Base-by-base conservation (phyloP, 2,113 vertebrate genomes). In the Stegastes partitus region DNA sequence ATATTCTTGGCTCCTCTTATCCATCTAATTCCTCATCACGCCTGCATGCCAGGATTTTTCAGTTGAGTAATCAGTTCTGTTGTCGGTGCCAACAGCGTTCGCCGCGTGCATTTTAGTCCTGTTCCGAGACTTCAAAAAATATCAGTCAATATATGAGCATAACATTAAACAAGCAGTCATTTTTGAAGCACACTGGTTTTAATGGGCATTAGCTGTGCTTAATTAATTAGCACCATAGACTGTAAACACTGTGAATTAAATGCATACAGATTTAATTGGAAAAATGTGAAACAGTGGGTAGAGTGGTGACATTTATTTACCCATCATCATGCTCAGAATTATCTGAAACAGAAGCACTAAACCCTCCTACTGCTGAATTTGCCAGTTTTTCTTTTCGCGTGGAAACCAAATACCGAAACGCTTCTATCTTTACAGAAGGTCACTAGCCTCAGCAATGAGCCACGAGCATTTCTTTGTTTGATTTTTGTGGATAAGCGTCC, bases 401-500 rank as follows among this genome's bases (percentile, higher is more conserved):
- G 15, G 2, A 31, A 31, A 73, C 39, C 21, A 11, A 31, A 64
- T 66, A 16, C 25, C 45, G 61, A 61, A 79, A 39, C 44, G 37
- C 2, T n/a, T 5, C 23, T 70, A 55, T 59, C 50, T 42, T 51
- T 11, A 34, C 16, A 23, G 23, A 37, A 50, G 21, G 42, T 19
- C 23, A 11, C n/a, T 74, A 44, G 74, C 70, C 49, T 64, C 14
- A 47, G n/a, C 58, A 62, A 18, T 9, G 28, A 76, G 21, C 42
- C 31, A 44, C 23, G 25, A 34, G 18, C 22, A 65, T 59, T 75
- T 12, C 26, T 67, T 65, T 65, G 28, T 78, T 83, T 47, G 58
- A 37, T 50, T 73, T 75, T 44, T 66, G 58, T 45, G 64, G 80
- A 74, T 55, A 81, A 50, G 42, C 22, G 58, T 79, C 53, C 37